Conservation (phyloP, 2,888 invertebrate species). For the Drosophila histrio region DNA sequence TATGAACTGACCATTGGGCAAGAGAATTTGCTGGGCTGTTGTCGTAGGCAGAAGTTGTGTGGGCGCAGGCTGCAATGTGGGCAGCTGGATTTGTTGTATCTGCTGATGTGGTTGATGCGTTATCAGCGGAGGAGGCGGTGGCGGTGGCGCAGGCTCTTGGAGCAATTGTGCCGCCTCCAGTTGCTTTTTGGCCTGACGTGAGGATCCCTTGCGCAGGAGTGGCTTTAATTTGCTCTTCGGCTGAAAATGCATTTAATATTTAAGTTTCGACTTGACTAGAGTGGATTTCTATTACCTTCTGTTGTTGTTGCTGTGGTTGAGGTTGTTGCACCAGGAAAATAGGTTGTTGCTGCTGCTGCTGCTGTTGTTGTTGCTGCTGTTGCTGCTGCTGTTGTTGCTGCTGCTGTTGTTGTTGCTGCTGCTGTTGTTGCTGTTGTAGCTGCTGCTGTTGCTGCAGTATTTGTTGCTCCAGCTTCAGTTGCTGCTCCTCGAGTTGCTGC, state of each 20-base stretch:
- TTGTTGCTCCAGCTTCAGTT: slow-evolving; percentile 48
- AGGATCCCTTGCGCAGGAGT: slow-evolving; percentile 50
- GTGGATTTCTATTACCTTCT: slow-evolving; percentile 1
- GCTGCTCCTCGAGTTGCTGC: slow-evolving; percentile 55
- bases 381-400: slow-evolving; percentile 29
- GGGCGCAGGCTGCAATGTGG: slow-evolving; percentile 59
- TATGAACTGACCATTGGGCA: slow-evolving; percentile 84
- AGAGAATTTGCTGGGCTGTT: slow-evolving; percentile 81
- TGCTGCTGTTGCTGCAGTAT: slow-evolving; percentile 52
- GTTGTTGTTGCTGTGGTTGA: slow-evolving; percentile 9
- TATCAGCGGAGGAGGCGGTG: slow-evolving; percentile 41
- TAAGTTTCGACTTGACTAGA: neutral
- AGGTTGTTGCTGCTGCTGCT: slow-evolving; percentile 12
- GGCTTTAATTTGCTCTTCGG: slow-evolving; percentile 64
- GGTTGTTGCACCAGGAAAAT: slow-evolving; percentile 17
- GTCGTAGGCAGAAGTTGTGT: slow-evolving; percentile 71
- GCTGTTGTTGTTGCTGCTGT: slow-evolving; percentile 20
- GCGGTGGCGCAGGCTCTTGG: slow-evolving; percentile 54
- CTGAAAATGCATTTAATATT: slow-evolving; percentile 1
- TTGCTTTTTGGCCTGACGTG: slow-evolving; percentile 62
- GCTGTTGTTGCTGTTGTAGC: slow-evolving; percentile 48
- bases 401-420: slow-evolving; percentile 4
- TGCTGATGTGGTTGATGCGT: slow-evolving; percentile 60
- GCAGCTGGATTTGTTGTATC: slow-evolving; percentile 66
- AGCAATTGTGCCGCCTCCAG: slow-evolving; percentile 45